Percentiles rank a stretch among this genome's conserved stretches.
phyloP scores from a whole-genome alignment of 2,888 invertebrate genomes.

The Papilio elwesi region DNA sequence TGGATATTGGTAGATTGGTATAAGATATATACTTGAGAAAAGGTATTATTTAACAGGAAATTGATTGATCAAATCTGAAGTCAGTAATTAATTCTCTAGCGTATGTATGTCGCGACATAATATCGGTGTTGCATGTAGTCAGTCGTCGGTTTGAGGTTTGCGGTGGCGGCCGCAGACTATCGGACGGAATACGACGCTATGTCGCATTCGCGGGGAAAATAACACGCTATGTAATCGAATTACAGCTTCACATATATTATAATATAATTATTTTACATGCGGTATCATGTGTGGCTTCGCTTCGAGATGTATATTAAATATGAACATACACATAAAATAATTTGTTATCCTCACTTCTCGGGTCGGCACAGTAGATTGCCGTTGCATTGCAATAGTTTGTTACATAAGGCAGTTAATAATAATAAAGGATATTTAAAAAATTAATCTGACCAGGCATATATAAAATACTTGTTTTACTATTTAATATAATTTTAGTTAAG shows the following conservation, averaged over 20 bases:
- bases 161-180: slow-evolving; percentile 68
- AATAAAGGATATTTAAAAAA: not conserved
- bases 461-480: not conserved
- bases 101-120: slow-evolving; percentile 30
- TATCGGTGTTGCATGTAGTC: slow-evolving; percentile 40
- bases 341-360: too few relatives aligned
- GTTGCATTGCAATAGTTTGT: too few relatives aligned
- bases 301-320: not conserved
- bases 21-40: too few relatives aligned
- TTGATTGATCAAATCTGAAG: slow-evolving; percentile 7
- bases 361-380: too few relatives aligned
- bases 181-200: slow-evolving; percentile 51
- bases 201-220: slow-evolving; percentile 60
- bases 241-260: slow-evolving; percentile 41
- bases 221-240: slow-evolving; percentile 58
- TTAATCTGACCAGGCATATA: not conserved
- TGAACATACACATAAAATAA: too few relatives aligned
- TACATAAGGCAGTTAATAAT: too few relatives aligned
- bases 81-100: slow-evolving; percentile 16
- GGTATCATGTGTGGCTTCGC: slow-evolving; percentile 19
- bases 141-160: slow-evolving; percentile 69
- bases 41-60: not conserved
- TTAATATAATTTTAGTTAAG: not conserved
- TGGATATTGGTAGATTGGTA: too few relatives aligned
- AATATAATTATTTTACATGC: slow-evolving; percentile 33